Base-by-base conservation (phyloP, 92 coral and sea anemone genomes). In the Desmophyllum pertusum region DNA sequence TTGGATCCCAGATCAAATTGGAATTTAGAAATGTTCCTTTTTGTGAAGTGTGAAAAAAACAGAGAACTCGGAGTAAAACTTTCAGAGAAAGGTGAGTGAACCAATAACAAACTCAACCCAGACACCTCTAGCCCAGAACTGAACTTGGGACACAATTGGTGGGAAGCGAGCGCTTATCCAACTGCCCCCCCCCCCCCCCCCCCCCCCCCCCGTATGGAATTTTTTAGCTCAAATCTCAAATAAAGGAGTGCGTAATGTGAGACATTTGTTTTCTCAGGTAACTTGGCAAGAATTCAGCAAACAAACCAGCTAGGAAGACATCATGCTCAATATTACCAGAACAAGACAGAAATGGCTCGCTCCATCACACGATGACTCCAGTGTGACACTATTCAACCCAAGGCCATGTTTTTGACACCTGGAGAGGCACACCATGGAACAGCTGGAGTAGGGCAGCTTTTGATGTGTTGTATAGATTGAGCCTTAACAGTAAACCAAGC, bases 221-320 rank as follows among this genome's bases (percentile, higher is more conserved):
- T 59, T 59, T 59, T 17, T 10, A 59, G 65, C 35, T 59, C 27
- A 6, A n/a, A 59, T 7, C 64, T 10, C 65, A 27, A 17, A 10
- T 59, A 7, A 59, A 59, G 25, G 30, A 59, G 65, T 59, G 3
- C 31, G 8, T 8, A 29, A 59, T 59, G 9, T 25, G 65, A 59
- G 1, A 8, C 27, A 33, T 25, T 17, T 59, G 4, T 25, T 59
- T 59, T 21, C 15, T 59, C 65, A 1, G 8, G 65, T 4, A 25
- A 59, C 1, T 59, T 9, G 27, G 33, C 65, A 59, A 59, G 25
- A 17, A 64, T 13, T 36, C 74, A 68, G 84, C 84, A 80, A 80
- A 80, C 84, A 69, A 80, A 80, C 67, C 84, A 80, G 76, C 84
- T 67, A 80, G 84, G 76, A 80, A 80, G 84, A 80, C 64, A 69